These are phyloP conservation scores for Eulithis testata DNA, from an alignment of 2,888 invertebrate species.

Conservation along the genomic window DNA sequence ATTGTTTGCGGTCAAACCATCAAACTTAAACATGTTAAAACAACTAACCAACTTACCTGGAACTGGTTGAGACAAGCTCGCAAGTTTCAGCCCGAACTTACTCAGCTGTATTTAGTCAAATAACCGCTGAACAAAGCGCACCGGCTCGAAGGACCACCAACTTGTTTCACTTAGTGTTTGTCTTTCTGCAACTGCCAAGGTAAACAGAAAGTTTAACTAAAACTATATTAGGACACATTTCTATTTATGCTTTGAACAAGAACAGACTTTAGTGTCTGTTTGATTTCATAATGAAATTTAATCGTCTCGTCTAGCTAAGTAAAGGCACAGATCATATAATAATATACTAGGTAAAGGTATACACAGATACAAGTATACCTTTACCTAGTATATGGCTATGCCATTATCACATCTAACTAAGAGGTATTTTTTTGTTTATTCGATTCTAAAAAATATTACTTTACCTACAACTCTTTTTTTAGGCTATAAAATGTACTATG, in stretches of 20 bases:
- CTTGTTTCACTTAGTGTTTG: slow-evolving; percentile 49
- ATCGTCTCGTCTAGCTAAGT: neutral
- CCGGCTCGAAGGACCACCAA: slow-evolving; percentile 44
- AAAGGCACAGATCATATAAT: too few relatives aligned
- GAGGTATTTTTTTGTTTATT: too few relatives aligned
- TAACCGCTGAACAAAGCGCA: slow-evolving; percentile 48
- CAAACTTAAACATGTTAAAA: slow-evolving; percentile 13
- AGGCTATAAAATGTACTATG: too few relatives aligned
- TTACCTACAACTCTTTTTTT: too few relatives aligned
- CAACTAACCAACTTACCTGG: slow-evolving; percentile 22
- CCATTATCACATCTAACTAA: too few relatives aligned
- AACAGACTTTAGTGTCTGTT: slow-evolving; percentile 19
- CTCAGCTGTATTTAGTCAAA: slow-evolving; percentile 49
- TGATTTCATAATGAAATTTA: slow-evolving; percentile 21
- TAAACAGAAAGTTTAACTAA: slow-evolving; percentile 37
- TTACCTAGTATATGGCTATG: too few relatives aligned
- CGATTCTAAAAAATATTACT: too few relatives aligned
- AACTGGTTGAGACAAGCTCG: slow-evolving; percentile 19
- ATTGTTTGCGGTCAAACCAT: slow-evolving; percentile 11
- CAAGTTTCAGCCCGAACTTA: slow-evolving; percentile 48
- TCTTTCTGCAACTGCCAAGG: slow-evolving; percentile 43
- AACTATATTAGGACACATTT: slow-evolving; percentile 35
- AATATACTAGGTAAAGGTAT: too few relatives aligned
- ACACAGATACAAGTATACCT: too few relatives aligned
- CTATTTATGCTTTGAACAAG: slow-evolving; percentile 33